Percentiles rank a stretch among this genome's conserved stretches.
Evolutionary conservation across 2,888 invertebrate species (phyloP).

Genomic region (Pteria penguin): DNA sequence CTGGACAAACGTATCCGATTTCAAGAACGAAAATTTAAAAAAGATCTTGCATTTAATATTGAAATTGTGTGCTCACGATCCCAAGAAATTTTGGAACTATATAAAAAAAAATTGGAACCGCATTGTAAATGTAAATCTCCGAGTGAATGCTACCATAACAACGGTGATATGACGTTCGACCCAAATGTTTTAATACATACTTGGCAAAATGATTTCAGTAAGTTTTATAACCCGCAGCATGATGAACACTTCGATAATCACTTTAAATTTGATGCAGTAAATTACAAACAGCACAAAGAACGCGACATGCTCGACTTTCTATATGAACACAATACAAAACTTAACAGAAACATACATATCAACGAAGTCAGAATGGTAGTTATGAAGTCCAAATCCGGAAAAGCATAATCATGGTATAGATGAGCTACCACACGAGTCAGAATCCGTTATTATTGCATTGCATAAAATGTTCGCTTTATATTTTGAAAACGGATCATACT

Average conservation of each 20-base stretch:
- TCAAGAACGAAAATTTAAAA: neutral
- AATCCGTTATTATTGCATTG: neutral
- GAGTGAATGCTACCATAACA: neutral
- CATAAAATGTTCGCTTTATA: neutral
- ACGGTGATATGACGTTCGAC: neutral
- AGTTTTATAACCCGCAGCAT: neutral
- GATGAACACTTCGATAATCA: neutral
- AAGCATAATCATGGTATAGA: neutral
- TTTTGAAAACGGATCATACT: no score
- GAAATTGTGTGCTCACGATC: neutral
- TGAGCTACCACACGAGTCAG: neutral
- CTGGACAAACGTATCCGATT: neutral
- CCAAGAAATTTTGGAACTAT: neutral
- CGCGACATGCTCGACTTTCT: neutral
- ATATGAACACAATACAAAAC: neutral
- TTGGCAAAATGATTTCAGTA: neutral
- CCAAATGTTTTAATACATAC: neutral
- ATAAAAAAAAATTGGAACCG: neutral
- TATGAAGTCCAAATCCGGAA: neutral
- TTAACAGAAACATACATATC: neutral
- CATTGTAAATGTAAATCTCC: neutral
- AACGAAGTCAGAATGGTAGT: neutral
- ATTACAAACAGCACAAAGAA: neutral
- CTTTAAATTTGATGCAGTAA: neutral
- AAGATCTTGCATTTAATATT: neutral